A percentile compares a stretch with the other conserved stretches of the same genome.
These are phyloP conservation scores for Aradophagus sp. DNA, from an alignment of 1,140 invertebrate genomes.

Conservation along the genomic window DNA sequence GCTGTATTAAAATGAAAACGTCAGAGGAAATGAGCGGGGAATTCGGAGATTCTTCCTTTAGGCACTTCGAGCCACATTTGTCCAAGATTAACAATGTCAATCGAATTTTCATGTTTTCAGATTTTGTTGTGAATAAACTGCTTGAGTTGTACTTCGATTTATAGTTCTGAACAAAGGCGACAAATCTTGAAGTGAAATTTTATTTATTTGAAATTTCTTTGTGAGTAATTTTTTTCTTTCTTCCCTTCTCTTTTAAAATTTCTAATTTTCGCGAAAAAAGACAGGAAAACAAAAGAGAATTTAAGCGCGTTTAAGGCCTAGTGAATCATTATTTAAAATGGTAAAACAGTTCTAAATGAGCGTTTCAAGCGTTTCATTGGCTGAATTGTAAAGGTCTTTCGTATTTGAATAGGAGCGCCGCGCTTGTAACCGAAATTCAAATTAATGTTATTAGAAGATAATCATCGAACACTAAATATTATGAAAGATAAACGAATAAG, in stretches of 20 bases:
- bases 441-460: slow-evolving; percentile 68
- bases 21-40: slow-evolving; percentile 6
- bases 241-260: too few species aligned
- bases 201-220: too few species aligned
- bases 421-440: slow-evolving; percentile 56
- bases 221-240: too few species aligned
- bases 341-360: slow-evolving; percentile 29
- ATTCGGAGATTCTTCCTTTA: slow-evolving; percentile 11
- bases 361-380: slow-evolving; percentile 19
- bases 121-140: too few species aligned
- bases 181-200: too few species aligned
- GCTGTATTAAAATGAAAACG: slow-evolving; percentile 5
- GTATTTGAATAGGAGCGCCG: slow-evolving; percentile 38
- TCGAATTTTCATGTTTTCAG: too few species aligned
- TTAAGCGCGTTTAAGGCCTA: slow-evolving; percentile 44
- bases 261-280: slow-evolving; percentile 7
- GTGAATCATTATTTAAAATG: slow-evolving; percentile 38
- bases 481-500: slow-evolving; percentile 71
- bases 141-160: too few species aligned
- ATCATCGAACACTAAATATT: slow-evolving; percentile 69
- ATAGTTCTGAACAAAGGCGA: too few species aligned
- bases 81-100: too few species aligned
- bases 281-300: too few species aligned
- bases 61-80: too few species aligned
- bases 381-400: slow-evolving; percentile 42